These are phyloP conservation scores for Clarias platycephalus DNA, from an alignment of 2,797 vertebrate genomes.

Conservation along the genomic window DNA sequence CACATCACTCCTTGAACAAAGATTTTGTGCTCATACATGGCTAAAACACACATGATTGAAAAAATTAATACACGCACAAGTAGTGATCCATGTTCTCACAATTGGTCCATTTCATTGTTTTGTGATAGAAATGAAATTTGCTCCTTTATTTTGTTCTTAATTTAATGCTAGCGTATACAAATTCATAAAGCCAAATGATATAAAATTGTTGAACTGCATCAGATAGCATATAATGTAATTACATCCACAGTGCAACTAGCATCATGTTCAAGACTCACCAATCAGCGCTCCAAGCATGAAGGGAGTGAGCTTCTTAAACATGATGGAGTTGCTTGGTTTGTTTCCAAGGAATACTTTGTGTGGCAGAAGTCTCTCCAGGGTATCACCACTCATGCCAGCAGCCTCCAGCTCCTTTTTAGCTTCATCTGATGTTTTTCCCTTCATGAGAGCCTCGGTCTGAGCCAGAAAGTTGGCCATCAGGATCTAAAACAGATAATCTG, in stretches of 20 bases:
- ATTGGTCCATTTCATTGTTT: neutral
- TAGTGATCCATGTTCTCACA: neutral
- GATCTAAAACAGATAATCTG: conserved; percentile 73
- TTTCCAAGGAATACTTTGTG: conserved; percentile 99
- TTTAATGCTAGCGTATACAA: neutral
- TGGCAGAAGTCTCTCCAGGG: conserved; percentile 88
- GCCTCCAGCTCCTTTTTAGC: conserved; percentile 88
- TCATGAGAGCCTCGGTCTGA: conserved; percentile 97
- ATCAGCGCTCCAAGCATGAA: conserved; percentile 92
- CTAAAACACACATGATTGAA: conserved; percentile 56
- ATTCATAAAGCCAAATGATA: neutral
- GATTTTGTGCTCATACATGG: conserved; percentile 99
- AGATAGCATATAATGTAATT: neutral
- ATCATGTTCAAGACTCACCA: conserved; percentile 74
- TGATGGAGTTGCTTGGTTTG: conserved; percentile 91
- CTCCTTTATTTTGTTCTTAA: too few species aligned
- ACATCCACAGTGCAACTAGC: neutral
- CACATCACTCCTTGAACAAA: conserved; percentile 95
- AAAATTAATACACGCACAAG: neutral
- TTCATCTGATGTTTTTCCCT: conserved; percentile 88
- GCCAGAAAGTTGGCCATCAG: conserved; percentile 94
- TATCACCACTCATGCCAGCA: conserved; percentile 78
- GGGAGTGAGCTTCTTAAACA: conserved; percentile 91
- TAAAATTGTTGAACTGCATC: neutral
- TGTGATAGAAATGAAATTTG: too few species aligned